A percentile compares a stretch with the other conserved stretches of the same genome.
Evolutionary conservation across 1,140 invertebrate species (phyloP).

Genomic region (Tetraneura akinire): DNA sequence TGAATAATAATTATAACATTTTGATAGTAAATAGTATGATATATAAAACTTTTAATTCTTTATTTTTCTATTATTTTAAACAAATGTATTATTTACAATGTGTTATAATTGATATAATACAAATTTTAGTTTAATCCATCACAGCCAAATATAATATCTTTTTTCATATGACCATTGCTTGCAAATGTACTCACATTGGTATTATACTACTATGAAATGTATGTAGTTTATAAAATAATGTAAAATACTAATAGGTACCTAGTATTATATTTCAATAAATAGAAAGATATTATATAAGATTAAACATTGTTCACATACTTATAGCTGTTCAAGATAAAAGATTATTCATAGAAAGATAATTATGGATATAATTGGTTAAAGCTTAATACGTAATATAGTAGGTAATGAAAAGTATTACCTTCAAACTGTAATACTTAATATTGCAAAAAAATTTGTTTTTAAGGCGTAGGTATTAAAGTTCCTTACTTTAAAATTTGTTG

Average conservation of each 20-base stretch:
- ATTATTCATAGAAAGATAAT: not conserved
- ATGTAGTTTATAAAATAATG: not conserved
- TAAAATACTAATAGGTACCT: not conserved
- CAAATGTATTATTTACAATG: not conserved
- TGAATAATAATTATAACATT: not conserved
- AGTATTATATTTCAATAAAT: not conserved
- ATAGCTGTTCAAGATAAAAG: too few species aligned
- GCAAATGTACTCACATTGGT: not conserved
- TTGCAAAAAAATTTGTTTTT: not conserved
- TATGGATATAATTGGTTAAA: not conserved
- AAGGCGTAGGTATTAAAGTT: too few species aligned
- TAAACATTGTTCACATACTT: not conserved
- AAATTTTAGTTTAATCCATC: not conserved
- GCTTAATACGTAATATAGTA: not conserved
- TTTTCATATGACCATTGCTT: constrained; percentile 27
- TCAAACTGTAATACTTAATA: not conserved
- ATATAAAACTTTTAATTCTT: not conserved
- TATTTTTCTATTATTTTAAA: not conserved
- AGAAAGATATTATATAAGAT: not conserved
- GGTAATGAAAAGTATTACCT: not conserved
- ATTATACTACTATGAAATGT: too few species aligned
- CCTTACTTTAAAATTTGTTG: too few species aligned
- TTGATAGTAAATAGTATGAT: not conserved
- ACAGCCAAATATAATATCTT: constrained; percentile 26
- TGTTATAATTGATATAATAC: not conserved